These are phyloP conservation scores for Campoletis sonorensis DNA, from an alignment of 1,140 invertebrate genomes.

Conservation along the genomic window DNA sequence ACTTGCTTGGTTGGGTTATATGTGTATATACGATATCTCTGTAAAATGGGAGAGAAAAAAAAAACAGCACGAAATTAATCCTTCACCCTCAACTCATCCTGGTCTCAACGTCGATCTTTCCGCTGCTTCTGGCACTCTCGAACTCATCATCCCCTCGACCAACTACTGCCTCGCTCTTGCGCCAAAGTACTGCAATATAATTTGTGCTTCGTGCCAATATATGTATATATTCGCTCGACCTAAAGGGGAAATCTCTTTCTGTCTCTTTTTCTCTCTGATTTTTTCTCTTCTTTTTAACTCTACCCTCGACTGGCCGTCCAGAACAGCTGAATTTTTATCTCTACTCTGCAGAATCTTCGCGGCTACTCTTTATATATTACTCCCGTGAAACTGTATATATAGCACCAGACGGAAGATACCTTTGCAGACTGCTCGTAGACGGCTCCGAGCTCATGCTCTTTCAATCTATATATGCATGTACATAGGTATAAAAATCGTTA, in stretches of 20 bases:
- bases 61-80: slow-evolving; percentile 25
- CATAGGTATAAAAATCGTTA: not conserved
- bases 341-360: slow-evolving; percentile 42
- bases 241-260: not conserved
- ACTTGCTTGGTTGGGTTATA: not conserved
- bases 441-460: not conserved
- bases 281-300: slow-evolving; percentile 3
- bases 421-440: slow-evolving; percentile 11
- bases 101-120: slow-evolving; percentile 27
- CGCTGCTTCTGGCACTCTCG: slow-evolving; percentile 19
- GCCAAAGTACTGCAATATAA: slow-evolving; percentile 40
- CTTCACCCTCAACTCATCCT: slow-evolving; percentile 5
- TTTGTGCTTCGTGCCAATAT: slow-evolving; percentile 35
- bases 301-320: not conserved
- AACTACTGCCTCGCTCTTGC: slow-evolving; percentile 25
- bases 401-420: slow-evolving; percentile 14
- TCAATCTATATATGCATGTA: not conserved
- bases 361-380: slow-evolving; percentile 15
- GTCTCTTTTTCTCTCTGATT: not conserved
- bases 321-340: slow-evolving; percentile 46
- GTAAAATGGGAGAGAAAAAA: not conserved
- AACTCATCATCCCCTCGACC: slow-evolving; percentile 35
- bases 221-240: not conserved
- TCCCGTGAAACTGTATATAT: not conserved
- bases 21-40: not conserved